Base-by-base conservation (phyloP, 92 coral and sea anemone genomes). In the Metridium senile region DNA sequence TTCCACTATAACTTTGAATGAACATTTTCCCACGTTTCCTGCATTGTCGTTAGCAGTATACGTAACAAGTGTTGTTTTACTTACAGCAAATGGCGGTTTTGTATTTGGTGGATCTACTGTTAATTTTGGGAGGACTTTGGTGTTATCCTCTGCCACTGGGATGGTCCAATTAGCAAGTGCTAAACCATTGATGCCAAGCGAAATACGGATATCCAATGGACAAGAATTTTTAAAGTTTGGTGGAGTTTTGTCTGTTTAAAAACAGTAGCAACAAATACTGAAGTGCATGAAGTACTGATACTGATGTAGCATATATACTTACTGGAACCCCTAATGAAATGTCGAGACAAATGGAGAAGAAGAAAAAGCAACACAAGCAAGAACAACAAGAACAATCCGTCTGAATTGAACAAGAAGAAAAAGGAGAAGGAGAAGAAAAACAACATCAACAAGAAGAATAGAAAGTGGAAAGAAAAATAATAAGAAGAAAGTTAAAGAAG, bases 21-120 rank as follows among this genome's bases (percentile, higher is more conserved):
- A 81, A 59, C 90, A 86, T 34, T 65, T 51, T 46, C 29, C 56
- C 21, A 28, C 33, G 61, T 86, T 81, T 11, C 90, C 90, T 45
- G 82, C 71, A 19, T 51, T 33, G 64, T 86, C 90, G 26, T 52
- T 71, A 11, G 90, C 90, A 10, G 53, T 86, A 64, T 86, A 86
- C 32, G 68, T 67, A 33, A 86, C 57, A 1, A 26, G 3, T 8
- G 75, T 76, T 13, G 66, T 56, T 43, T 56, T 43, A 28, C 70
- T 58, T 58, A 82, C 33, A 16, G 74, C 20, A 39, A 68, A 81
- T 18, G 90, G 87, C 39, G 87, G 90, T 34, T 29, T 46, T 39
- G 76, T 80, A 52, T 76, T 82, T 49, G 71, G 6, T 9, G 87
- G 90, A 21, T 33, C 58, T 0, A 86, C 87, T 11, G 63, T 51